These are phyloP conservation scores for Cercocebus atys DNA, from an alignment of 2,113 vertebrate genomes.

Conservation along the genomic window DNA sequence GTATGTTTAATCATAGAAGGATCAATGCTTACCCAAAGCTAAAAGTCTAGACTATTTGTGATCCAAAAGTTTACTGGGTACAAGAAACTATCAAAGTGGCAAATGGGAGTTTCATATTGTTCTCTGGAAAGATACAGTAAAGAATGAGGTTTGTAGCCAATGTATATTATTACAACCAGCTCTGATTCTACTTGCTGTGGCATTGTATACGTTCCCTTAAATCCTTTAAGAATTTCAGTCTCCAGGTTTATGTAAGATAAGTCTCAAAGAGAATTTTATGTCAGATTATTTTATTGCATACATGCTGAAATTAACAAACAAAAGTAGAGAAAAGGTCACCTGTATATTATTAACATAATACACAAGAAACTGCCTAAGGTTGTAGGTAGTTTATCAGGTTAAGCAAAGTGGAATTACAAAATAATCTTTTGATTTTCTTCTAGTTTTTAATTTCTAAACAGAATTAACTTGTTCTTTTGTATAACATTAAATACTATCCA, in stretches of 20 bases:
- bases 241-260: not conserved
- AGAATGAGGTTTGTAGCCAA: not conserved
- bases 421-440: not conserved
- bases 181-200: not conserved
- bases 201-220: not conserved
- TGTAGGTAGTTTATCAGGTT: not conserved
- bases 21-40: not conserved
- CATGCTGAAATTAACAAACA: not conserved
- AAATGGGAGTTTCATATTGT: too few species aligned
- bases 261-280: not conserved
- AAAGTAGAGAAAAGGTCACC: not conserved
- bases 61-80: not conserved
- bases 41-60: not conserved
- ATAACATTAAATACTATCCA: not conserved
- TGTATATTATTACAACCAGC: fast-evolving
- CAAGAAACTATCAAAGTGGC: not conserved
- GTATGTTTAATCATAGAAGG: not conserved
- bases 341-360: not conserved
- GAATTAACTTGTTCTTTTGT: not conserved
- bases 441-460: not conserved
- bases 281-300: not conserved
- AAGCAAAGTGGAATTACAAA: not conserved
- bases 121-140: not conserved
- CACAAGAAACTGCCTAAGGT: not conserved
- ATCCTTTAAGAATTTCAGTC: not conserved